Conservation (phyloP, 2,113 vertebrate genomes). For the Pedionomus torquatus region DNA sequence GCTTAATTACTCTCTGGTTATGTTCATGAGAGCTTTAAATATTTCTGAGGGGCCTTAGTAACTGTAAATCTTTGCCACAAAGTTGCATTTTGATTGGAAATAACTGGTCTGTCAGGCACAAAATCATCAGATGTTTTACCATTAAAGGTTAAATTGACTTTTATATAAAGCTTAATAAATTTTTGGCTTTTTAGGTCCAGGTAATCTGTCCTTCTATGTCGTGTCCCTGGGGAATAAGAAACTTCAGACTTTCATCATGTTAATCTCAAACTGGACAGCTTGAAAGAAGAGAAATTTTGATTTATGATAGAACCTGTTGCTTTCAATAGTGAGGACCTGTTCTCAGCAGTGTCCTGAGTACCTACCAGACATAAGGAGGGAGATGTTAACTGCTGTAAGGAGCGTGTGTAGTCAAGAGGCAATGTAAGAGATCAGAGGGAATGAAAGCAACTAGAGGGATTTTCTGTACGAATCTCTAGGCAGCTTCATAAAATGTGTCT, state of each 20-base stretch:
- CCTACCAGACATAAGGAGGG: not conserved
- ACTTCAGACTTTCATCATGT: not conserved
- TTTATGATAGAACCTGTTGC: not conserved
- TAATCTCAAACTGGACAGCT: not conserved
- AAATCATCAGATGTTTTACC: not conserved
- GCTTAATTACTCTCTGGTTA: conserved; percentile 27
- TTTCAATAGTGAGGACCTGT: not conserved
- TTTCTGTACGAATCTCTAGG: not conserved
- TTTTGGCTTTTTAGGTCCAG: not conserved
- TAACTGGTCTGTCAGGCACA: not conserved
- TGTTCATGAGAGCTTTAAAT: not conserved
- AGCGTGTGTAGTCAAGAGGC: not conserved
- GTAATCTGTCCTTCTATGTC: not conserved
- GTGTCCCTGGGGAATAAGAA: not conserved
- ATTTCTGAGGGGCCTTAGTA: conserved; percentile 5
- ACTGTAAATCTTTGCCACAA: not conserved
- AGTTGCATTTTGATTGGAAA: not conserved
- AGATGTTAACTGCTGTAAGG: not conserved
- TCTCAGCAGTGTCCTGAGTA: not conserved
- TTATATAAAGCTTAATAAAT: not conserved
- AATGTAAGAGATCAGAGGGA: not conserved
- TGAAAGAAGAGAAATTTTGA: not conserved
- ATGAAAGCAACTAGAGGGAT: not conserved
- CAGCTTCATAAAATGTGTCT: not conserved
- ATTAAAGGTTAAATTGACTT: not conserved